A percentile compares a stretch with the other conserved stretches of the same genome.
These are phyloP conservation scores for Melanotaenia trifasciata DNA, from an alignment of 2,797 vertebrate species.

Conservation along the genomic window DNA sequence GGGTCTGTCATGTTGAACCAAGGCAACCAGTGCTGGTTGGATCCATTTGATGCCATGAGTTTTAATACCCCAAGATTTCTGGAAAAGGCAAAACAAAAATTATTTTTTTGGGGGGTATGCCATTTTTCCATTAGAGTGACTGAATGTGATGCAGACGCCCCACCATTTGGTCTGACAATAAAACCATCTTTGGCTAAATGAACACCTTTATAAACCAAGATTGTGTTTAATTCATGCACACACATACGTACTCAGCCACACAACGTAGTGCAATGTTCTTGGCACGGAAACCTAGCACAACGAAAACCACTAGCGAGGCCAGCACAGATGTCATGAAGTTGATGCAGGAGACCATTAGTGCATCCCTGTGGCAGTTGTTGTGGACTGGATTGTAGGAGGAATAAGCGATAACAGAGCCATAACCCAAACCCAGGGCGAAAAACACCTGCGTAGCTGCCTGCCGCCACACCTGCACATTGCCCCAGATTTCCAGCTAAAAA, in stretches of 20 bases:
- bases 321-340: slow-evolving; percentile 98
- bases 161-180: not conserved
- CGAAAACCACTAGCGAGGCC: slow-evolving; percentile 96
- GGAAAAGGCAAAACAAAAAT: slow-evolving; percentile 23
- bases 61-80: slow-evolving; percentile 79
- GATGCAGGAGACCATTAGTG: slow-evolving; percentile 93
- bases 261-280: slow-evolving; percentile 92
- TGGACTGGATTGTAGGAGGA: slow-evolving; percentile 97
- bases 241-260: slow-evolving; percentile 78
- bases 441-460: slow-evolving; percentile 98
- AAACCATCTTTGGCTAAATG: not conserved
- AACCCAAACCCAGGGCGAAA: slow-evolving; percentile 96
- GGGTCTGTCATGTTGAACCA: slow-evolving; percentile 75
- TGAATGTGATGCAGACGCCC: not conserved
- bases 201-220: not conserved
- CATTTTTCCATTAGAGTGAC: not conserved
- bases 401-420: slow-evolving; percentile 97
- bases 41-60: slow-evolving; percentile 47
- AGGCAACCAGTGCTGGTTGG: slow-evolving; percentile 67
- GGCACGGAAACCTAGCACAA: slow-evolving; percentile 96
- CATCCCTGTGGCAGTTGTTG: slow-evolving; percentile 98
- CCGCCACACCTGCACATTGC: slow-evolving; percentile 93
- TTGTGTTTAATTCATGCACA: not conserved
- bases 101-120: not conserved
- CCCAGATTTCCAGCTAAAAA: slow-evolving; percentile 93